Evolutionary conservation across 2,888 invertebrate genomes (phyloP), one percentile per base, ranked within the genome.

Genomic region (Auanema freiburgensis): DNA sequence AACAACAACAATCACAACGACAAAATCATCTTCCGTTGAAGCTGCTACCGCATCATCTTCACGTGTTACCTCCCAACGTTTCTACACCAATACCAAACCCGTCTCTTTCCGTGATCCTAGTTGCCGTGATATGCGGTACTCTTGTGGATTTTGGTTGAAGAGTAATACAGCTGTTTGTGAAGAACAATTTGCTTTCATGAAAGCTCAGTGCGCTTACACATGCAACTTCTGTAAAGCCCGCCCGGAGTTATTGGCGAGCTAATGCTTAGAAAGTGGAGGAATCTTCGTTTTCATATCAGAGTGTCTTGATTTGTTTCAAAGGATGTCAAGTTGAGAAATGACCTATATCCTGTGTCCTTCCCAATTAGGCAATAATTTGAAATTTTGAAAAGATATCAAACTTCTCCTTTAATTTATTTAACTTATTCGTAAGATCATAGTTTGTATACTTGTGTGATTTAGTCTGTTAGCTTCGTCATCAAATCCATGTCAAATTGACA

Each of bases 121-220:
- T 16, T 74, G 74, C 33, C 58, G 74, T 18, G 74, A 74, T 58
- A 69, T 74, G 69, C 59, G 74, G 54, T 80, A 79, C 52, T 81
- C 81, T 8, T 81, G 81, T 53, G 66, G 72, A 18, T 81, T 79
- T 66, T 81, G 81, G 81, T 67, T 81, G 46, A 67, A 71, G 33
- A 71, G 77, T 57, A 73, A 80, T 52, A 66, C 63, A 1, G 44
- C 67, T 40, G 79, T 74, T n/a, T 81, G 81, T 65, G 60, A 57
- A 21, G 77, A 76, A 58, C 79, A 79, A 63, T 63, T 67, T 40
- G 64, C 73, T 6, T 81, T 79, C 65, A 81, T 81, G 81, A 59
- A 69, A 54, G 68, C 69, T 44, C 80, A 81, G 51, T 81, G 81
- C 62, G 79, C 81, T 24, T 71, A 67, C 54, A 77, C 78, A 2